Conservation (phyloP, 2,113 vertebrate genomes). For the Thryonomys swinderianus region DNA sequence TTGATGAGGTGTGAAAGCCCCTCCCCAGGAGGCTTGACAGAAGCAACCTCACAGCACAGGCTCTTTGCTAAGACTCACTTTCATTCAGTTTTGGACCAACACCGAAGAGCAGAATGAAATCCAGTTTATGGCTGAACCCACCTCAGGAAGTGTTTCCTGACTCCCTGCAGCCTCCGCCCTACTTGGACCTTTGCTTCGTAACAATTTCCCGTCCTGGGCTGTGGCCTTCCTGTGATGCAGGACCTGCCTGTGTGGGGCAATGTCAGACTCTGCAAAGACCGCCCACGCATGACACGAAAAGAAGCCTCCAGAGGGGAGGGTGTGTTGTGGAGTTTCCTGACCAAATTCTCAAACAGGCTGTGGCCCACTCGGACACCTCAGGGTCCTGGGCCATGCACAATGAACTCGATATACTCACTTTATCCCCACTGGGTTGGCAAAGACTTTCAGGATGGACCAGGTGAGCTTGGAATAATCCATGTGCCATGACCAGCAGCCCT, state of each 20-base stretch:
- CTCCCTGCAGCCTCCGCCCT: not conserved
- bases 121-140: not conserved
- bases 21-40: too few relatives aligned
- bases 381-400: not conserved
- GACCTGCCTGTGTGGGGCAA: not conserved
- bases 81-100: not conserved
- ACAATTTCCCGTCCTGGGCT: not conserved
- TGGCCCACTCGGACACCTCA: not conserved
- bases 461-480: not conserved
- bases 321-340: not conserved
- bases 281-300: not conserved
- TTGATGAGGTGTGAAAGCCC: not conserved
- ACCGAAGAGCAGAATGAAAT: not conserved
- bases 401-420: not conserved
- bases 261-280: not conserved
- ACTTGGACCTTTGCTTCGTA: not conserved
- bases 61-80: not conserved
- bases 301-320: not conserved
- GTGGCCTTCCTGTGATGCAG: not conserved
- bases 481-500: not conserved
- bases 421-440: not conserved
- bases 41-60: accelerated
- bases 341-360: not conserved
- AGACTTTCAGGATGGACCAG: not conserved
- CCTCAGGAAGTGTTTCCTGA: not conserved